Conservation (phyloP, 2,113 vertebrate species). For the Pipa parva region DNA sequence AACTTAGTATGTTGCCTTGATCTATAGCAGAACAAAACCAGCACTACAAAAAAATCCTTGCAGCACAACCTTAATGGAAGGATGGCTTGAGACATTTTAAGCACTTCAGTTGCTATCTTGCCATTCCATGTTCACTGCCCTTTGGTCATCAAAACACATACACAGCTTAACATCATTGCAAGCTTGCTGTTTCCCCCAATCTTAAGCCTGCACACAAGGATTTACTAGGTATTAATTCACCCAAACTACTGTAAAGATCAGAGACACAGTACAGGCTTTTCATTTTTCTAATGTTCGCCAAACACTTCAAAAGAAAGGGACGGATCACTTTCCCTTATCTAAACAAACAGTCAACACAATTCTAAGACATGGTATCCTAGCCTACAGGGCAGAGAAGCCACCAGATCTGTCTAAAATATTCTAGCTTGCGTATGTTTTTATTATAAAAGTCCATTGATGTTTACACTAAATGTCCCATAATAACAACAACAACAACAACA, state of each 20-base stretch:
- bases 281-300: slow-evolving; percentile 5
- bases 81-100: background rate
- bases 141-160: background rate
- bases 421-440: background rate
- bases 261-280: slow-evolving; percentile 12
- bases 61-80: background rate
- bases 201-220: slow-evolving; percentile 19
- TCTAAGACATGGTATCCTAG: background rate
- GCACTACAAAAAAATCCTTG: no score
- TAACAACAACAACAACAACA: no score
- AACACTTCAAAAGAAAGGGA: slow-evolving; percentile 17
- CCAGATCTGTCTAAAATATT: background rate
- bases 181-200: background rate
- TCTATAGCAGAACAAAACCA: no score
- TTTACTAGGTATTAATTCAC: slow-evolving; percentile 22
- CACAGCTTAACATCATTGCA: background rate
- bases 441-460: background rate
- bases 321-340: slow-evolving; percentile 19
- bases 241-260: slow-evolving; percentile 7
- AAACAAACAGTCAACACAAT: slow-evolving; percentile 21
- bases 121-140: background rate
- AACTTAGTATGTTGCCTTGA: no score
- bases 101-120: background rate
- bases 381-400: slow-evolving; percentile 9
- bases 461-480: no score